Base-by-base conservation (phyloP, 1,140 invertebrate genomes). In the Bombus soroeensis region DNA sequence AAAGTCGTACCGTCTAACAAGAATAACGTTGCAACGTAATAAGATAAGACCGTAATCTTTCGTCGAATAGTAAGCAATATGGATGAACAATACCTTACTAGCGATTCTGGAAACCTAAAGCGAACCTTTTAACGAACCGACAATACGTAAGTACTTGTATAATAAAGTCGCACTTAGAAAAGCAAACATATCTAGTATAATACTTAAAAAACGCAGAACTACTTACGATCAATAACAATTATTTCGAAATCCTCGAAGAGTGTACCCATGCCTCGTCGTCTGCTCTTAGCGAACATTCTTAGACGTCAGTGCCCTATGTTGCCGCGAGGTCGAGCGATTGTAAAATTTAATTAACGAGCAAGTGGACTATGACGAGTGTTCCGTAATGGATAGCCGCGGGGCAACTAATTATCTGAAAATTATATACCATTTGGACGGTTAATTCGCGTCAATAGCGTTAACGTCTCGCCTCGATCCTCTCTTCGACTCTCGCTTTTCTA, bases 341-440 rank as follows among this genome's bases (percentile, higher is more conserved):
- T 76, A 68, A 83, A 64, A 77, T 77, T 80, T 70, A 80, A 80
- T 80, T 80, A 79, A 47, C 76, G 32, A 39, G 70, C 68, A 37
- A 71, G 37, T 34, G 68, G 39, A 39, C 74, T 70, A 70, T 78
- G 83, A 72, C 25, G n/a, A 78, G 74, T 43, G 70, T 43, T 39
- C 77, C 32, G 2, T 81, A 81, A 85, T 43, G 28, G 43, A 3
- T 81, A 32, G 41, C 83, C 77, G 59, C 12, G 28, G 43, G 77
- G 25, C 43, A 3, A 28, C 59, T 85, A 85, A 85, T 85, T 85
- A 81, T 34, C 70, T 43, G 83, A 74, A 85, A 85, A 85, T 85
- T 85, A 85, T 43, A 85, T 47, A 85, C 28, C 83, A 32, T 74
- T 81, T 37, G 78, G 28, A 37, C 39, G 70, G 47, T 81, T 72